Conservation (phyloP, 2,888 invertebrate species). For the Melolontha melolontha region DNA sequence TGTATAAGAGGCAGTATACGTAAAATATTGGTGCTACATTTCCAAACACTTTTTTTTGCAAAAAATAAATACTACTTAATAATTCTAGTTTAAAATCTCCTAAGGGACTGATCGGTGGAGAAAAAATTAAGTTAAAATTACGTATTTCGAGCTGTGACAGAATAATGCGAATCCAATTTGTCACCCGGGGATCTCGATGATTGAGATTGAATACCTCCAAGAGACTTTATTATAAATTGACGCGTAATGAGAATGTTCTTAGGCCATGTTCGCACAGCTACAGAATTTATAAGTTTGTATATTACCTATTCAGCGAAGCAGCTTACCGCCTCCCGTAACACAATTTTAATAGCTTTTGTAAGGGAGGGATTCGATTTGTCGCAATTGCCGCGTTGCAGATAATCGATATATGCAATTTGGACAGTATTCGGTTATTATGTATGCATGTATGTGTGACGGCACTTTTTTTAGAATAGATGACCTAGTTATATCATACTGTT, state of each 20-base stretch:
- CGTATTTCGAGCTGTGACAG: neutral
- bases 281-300: neutral
- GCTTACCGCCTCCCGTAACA: slow-evolving; percentile 6
- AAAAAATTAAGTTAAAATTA: neutral
- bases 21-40: too few relatives aligned
- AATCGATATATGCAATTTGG: slow-evolving; percentile 31
- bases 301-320: neutral
- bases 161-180: slow-evolving; percentile 8
- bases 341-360: slow-evolving; percentile 9
- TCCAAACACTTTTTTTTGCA: too few relatives aligned
- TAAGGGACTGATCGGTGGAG: neutral
- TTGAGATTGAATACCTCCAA: neutral
- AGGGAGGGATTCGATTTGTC: slow-evolving; percentile 5
- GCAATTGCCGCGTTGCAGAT: slow-evolving; percentile 32
- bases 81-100: neutral
- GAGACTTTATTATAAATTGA: neutral
- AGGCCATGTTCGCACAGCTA: neutral
- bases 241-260: neutral
- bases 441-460: neutral
- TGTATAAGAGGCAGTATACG: too few relatives aligned
- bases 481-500: too few relatives aligned
- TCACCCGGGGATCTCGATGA: neutral
- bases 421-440: slow-evolving; percentile 11
- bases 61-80: too few relatives aligned
- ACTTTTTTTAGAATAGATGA: neutral